These are phyloP conservation scores for Enteromius thamalakanensis DNA, from an alignment of 2,797 vertebrate species.

Conservation along the genomic window DNA sequence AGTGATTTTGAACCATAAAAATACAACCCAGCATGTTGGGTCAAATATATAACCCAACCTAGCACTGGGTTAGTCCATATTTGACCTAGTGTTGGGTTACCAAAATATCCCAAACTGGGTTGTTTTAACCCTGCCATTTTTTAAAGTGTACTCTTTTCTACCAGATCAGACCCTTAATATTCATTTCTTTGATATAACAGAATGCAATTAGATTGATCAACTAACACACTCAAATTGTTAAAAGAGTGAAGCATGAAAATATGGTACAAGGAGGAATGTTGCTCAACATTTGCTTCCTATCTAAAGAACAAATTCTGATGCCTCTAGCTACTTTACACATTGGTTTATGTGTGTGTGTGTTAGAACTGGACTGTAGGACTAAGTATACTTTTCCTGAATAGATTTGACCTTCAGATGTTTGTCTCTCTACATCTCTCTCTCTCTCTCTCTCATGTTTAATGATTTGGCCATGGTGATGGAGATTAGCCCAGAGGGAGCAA, in stretches of 20 bases:
- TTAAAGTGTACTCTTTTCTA: too few relatives aligned
- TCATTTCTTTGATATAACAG: too few relatives aligned
- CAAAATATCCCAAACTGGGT: too few relatives aligned
- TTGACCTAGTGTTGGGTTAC: too few relatives aligned
- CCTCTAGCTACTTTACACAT: constrained; percentile 9
- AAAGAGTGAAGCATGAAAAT: neutral
- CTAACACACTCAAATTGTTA: too few relatives aligned
- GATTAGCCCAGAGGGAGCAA: constrained; percentile 52
- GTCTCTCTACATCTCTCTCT: constrained; percentile 14
- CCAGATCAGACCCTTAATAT: too few relatives aligned
- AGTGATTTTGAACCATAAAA: too few relatives aligned
- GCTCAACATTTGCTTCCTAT: neutral
- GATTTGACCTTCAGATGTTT: constrained; percentile 37
- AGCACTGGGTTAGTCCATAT: too few relatives aligned
- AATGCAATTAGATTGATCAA: too few relatives aligned
- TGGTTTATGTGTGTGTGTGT: neutral
- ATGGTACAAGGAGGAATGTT: neutral
- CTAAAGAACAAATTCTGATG: neutral
- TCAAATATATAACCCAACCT: too few relatives aligned
- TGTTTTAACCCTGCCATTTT: too few relatives aligned
- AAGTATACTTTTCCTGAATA: constrained; percentile 17
- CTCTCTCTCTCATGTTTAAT: constrained; percentile 50
- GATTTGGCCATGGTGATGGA: constrained; percentile 48
- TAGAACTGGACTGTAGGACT: neutral
- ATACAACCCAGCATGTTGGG: too few relatives aligned